A percentile compares a stretch with the other conserved stretches of the same genome.
Conservation (phyloP, 2,888 invertebrate species). For the Crioceris asparagi region DNA sequence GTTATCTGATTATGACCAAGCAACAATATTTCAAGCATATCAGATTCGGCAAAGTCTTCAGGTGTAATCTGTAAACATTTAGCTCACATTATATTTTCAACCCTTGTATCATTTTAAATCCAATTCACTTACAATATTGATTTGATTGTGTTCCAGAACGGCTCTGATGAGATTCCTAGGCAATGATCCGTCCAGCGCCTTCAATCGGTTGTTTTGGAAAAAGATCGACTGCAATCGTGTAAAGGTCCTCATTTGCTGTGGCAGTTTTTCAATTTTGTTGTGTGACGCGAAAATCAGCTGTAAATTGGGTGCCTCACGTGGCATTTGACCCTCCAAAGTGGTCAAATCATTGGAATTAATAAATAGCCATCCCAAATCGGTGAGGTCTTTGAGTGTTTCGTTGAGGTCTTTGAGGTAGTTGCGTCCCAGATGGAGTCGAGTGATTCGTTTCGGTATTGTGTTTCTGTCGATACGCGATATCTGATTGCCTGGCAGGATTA, state of each 20-base stretch:
- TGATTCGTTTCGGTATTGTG: constrained; percentile 57
- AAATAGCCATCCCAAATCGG: constrained; percentile 65
- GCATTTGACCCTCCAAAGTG: constrained; percentile 65
- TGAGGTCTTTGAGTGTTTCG: constrained; percentile 63
- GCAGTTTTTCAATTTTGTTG: constrained; percentile 60
- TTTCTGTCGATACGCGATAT: constrained; percentile 62
- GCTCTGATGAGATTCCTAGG: constrained; percentile 54
- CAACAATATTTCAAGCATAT: constrained; percentile 56
- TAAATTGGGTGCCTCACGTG: constrained; percentile 54
- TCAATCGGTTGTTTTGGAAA: constrained; percentile 61
- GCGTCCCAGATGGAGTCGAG: constrained; percentile 62
- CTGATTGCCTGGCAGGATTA: constrained; percentile 65
- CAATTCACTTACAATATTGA: constrained; percentile 51
- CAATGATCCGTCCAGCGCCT: constrained; percentile 59
- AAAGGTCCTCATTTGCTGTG: constrained; percentile 59
- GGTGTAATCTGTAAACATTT: constrained; percentile 46
- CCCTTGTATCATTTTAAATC: no score
- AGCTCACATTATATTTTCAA: no score
- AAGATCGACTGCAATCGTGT: constrained; percentile 59
- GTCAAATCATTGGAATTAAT: constrained; percentile 67
- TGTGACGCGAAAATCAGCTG: constrained; percentile 61
- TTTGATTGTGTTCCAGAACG: constrained; percentile 61
- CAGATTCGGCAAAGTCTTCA: constrained; percentile 66
- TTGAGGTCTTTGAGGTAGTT: constrained; percentile 64
- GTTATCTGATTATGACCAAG: constrained; percentile 63